phyloP scores from a whole-genome alignment of 2,113 vertebrate genomes.

The Eleginops maclovinus region DNA sequence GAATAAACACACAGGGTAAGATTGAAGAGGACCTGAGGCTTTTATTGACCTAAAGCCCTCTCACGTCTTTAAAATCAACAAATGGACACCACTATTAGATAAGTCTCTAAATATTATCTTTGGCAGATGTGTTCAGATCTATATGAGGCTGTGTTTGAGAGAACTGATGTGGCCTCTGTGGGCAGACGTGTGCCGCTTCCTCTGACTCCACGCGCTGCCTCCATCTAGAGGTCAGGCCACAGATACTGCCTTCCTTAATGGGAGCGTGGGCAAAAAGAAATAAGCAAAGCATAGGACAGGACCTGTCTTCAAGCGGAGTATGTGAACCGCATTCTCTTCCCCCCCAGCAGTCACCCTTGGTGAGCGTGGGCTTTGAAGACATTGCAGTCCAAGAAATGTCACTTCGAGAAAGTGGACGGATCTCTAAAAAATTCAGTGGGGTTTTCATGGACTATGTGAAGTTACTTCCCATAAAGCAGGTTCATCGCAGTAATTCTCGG shows the following conservation, averaged over 20 bases:
- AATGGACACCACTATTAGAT: conserved; percentile 9
- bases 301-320: conserved; percentile 51
- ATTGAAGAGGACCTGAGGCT: conserved; percentile 18
- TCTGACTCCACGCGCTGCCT: conserved; percentile 46
- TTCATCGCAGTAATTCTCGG: conserved; percentile 29
- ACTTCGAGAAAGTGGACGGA: not conserved
- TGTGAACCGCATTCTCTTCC: conserved; percentile 26
- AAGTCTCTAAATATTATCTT: conserved; percentile 16
- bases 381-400: not conserved
- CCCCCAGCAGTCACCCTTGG: conserved; percentile 16
- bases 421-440: conserved; percentile 6
- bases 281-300: conserved; percentile 37
- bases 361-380: conserved; percentile 44
- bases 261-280: conserved; percentile 55
- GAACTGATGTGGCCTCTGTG: conserved; percentile 31
- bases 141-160: conserved; percentile 23
- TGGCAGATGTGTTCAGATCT: not conserved
- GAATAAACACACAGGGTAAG: conserved; percentile 14
- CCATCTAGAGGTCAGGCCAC: conserved; percentile 66
- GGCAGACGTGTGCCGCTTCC: conserved; percentile 28
- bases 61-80: conserved; percentile 1
- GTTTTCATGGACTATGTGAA: conserved; percentile 2
- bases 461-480: conserved; percentile 17
- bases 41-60: not conserved
- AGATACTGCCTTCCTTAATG: conserved; percentile 34